These are phyloP conservation scores for Burhinus bistriatus DNA, from an alignment of 2,113 vertebrate genomes.

Conservation along the genomic window DNA sequence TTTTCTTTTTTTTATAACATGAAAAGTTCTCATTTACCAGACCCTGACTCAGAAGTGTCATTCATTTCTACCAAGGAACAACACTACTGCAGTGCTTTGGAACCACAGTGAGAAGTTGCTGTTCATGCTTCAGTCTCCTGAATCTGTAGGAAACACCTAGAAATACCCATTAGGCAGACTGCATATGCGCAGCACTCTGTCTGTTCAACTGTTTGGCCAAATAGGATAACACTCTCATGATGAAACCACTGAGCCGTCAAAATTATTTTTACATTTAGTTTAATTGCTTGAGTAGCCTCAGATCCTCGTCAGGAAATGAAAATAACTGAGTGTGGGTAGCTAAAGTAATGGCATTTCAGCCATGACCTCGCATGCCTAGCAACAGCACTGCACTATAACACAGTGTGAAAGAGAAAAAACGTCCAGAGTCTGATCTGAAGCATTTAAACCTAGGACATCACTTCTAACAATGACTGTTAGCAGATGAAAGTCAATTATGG, in stretches of 20 bases:
- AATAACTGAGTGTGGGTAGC: not conserved
- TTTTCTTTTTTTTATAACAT: not conserved
- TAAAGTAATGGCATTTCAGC: not conserved
- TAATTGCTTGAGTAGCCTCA: not conserved
- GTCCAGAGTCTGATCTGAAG: not conserved
- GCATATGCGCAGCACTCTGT: not conserved
- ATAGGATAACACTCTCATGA: not conserved
- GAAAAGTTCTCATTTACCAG: not conserved
- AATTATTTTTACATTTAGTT: not conserved
- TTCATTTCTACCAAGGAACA: not conserved
- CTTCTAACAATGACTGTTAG: not conserved
- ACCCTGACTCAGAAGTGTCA: not conserved
- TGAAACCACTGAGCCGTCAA: not conserved
- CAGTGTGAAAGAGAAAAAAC: not conserved
- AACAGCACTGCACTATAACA: not conserved
- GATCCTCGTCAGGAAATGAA: not conserved
- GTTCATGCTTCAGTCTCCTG: not conserved
- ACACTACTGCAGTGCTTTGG: not conserved
- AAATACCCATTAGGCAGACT: not conserved
- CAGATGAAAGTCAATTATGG: not conserved
- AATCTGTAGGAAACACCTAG: not conserved
- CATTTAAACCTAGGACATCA: not conserved
- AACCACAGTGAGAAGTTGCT: not conserved
- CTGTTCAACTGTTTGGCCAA: not conserved
- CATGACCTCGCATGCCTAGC: not conserved